Base-by-base conservation (phyloP, 2,888 invertebrate species). In the Nowickia ferox region DNA sequence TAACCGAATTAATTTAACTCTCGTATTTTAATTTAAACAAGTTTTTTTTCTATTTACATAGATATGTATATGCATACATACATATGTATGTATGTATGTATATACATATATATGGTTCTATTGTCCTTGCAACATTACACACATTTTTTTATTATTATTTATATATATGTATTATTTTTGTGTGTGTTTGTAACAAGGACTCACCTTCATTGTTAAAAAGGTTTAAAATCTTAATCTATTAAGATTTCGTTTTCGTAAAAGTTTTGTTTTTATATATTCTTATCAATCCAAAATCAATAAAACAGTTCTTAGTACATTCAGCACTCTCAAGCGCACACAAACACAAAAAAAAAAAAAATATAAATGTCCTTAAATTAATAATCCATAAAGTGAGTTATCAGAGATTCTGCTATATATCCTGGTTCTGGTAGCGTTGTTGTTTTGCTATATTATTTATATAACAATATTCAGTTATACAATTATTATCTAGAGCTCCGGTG, bases 401-500 rank as follows among this genome's bases (percentile, higher is more conserved):
- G 5, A 19, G 11, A 10, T 55, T 57, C 22, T 61, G 44, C 11
- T 44, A 72, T 72, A 71, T 72, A 86, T 86, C 85, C 85, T 86
- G 75, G 71, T 68, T 76, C 11, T 74, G 46, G 53, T 11, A 44
- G n/a, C 55, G 42, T 76, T 65, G 51, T 59, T 57, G 9, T 76
- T 53, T 55, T 19, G 57, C 42, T 48, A 4, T 51, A 68, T 76
- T 48, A 61, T n/a, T 10, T n/a, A 15, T 30, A 40, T 9, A 48
- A 53, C 3, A 48, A 51, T 68, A 59, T 59, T 66, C 22, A n/a
- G 19, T 79, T 79, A 40, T 30, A 19, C 15, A 19, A 48, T 9
- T 46, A 40, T 48, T 71, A 61, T 75, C 71, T 72, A 65, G 87
- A 88, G 91, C 91, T 92, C 92, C 90, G 91, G 90, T 89, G 90